These are phyloP conservation scores for Spea bombifrons DNA, from an alignment of 2,113 vertebrate species.

Conservation along the genomic window DNA sequence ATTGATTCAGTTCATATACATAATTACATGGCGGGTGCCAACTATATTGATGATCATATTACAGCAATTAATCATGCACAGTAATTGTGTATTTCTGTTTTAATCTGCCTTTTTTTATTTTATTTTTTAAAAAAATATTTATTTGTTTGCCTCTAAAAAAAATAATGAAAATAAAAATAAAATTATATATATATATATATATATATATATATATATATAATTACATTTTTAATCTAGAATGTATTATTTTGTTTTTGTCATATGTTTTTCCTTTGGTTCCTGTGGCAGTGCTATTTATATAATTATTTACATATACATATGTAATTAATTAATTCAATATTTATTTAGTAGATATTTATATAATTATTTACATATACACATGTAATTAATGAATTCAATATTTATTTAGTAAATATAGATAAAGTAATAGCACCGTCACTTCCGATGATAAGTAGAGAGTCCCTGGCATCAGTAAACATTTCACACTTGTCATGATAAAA, in stretches of 20 bases:
- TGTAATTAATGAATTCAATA: not conserved
- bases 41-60: slow-evolving; percentile 5
- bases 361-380: slow-evolving; percentile 24
- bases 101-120: not conserved
- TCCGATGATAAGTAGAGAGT: slow-evolving; percentile 34
- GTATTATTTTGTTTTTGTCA: not conserved
- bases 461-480: slow-evolving; percentile 1
- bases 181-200: not conserved
- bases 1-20: slow-evolving; percentile 3
- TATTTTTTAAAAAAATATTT: not conserved
- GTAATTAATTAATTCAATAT: slow-evolving; percentile 13
- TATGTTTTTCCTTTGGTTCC: not conserved
- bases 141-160: not conserved
- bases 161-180: not conserved
- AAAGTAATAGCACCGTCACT: slow-evolving; percentile 4
- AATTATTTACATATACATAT: slow-evolving; percentile 9
- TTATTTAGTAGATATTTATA: slow-evolving; percentile 14
- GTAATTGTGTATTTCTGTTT: not conserved
- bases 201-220: not conserved
- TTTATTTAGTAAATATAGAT: slow-evolving; percentile 22
- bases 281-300: not conserved
- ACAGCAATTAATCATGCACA: not conserved
- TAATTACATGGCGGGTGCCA: slow-evolving; percentile 1
- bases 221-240: not conserved
- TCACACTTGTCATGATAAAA: slow-evolving; percentile 20